Evolutionary conservation across 2,888 invertebrate species (phyloP), one percentile per base, ranked within the genome.

Genomic region (Subacronicta megacephala): DNA sequence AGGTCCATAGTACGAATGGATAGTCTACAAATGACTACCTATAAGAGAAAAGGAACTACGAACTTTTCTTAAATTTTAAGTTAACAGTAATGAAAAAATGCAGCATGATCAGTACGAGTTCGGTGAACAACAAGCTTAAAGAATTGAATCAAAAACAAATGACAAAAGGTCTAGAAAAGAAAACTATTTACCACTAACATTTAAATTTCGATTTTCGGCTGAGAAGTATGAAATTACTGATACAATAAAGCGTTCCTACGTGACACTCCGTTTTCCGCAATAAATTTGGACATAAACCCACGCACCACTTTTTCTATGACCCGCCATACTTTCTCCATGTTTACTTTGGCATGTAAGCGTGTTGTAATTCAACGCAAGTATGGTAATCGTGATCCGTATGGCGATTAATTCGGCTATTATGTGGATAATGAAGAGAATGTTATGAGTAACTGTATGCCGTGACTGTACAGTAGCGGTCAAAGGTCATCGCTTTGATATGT

Each of bases 371-470:
- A 77, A 80, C 78, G 82, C 82, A 85, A 83, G 83, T 82, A 83
- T 82, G 82, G 80, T 86, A 84, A 87, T 84, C 87, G 88, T 88
- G 88, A 85, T 82, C 71, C 63, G 82, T 73, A 62, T 85, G 63
- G 75, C 73, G 82, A 87, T 86, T 84, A 82, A 83, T 77, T 62
- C 52, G 55, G 69, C 70, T 47, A 72, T 75, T 80, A 73, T 72
- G 75, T 51, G 52, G 77, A 81, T 69, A 78, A 83, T 72, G 79
- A 71, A 70, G 74, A 74, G 80, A 84, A 78, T 77, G 81, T 72
- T 56, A 51, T 47, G 55, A 64, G 64, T 70, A 68, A 54, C 71
- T 52, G 60, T 60, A 63, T 44, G 50, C 51, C 16, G 35, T 52
- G 31, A 23, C 17, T 57, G 45, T 58, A 23, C 17, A 55, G 45